A percentile compares a stretch with the other conserved stretches of the same genome.
Evolutionary conservation across 2,797 vertebrate genomes (phyloP).

Genomic region (Cryptoblepharus egeriae): DNA sequence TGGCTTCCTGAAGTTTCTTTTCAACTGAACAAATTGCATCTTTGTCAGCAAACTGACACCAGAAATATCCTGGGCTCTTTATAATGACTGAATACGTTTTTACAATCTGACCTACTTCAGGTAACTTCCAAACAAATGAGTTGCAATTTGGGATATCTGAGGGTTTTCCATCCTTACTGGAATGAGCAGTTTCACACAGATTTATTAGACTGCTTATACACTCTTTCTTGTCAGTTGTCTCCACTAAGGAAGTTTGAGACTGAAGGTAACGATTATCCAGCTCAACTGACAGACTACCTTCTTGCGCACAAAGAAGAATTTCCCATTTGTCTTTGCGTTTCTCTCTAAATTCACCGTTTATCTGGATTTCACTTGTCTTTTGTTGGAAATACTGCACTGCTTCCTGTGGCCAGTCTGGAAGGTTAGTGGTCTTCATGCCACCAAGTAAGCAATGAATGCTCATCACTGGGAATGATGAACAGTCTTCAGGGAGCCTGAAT

Average conservation of each 20-base stretch:
- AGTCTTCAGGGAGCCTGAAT: slow-evolving; percentile 70
- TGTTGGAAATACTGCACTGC: slow-evolving; percentile 75
- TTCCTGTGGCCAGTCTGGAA: slow-evolving; percentile 62
- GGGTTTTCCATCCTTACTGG: slow-evolving; percentile 27
- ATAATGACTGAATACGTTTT: slow-evolving; percentile 79
- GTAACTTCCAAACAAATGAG: slow-evolving; percentile 70
- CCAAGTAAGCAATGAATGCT: slow-evolving; percentile 84
- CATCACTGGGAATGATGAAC: slow-evolving; percentile 76
- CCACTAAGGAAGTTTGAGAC: slow-evolving; percentile 24
- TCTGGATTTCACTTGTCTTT: slow-evolving; percentile 73
- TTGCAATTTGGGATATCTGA: slow-evolving; percentile 17
- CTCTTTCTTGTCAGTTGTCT: slow-evolving; percentile 14
- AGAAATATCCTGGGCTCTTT: slow-evolving; percentile 84
- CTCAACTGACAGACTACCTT: slow-evolving; percentile 74
- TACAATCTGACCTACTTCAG: slow-evolving; percentile 73
- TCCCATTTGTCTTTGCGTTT: slow-evolving; percentile 84
- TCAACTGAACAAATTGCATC: slow-evolving; percentile 79
- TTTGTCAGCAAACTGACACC: slow-evolving; percentile 83
- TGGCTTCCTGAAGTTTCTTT: slow-evolving; percentile 72
- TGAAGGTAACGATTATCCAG: slow-evolving; percentile 43
- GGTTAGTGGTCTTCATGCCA: slow-evolving; percentile 54
- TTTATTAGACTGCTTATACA: not conserved
- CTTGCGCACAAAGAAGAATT: slow-evolving; percentile 81
- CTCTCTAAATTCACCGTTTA: slow-evolving; percentile 85
- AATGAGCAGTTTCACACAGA: not conserved